These are phyloP conservation scores for Pantelozetes paolii DNA, from an alignment of 2,888 invertebrate species.

Conservation along the genomic window DNA sequence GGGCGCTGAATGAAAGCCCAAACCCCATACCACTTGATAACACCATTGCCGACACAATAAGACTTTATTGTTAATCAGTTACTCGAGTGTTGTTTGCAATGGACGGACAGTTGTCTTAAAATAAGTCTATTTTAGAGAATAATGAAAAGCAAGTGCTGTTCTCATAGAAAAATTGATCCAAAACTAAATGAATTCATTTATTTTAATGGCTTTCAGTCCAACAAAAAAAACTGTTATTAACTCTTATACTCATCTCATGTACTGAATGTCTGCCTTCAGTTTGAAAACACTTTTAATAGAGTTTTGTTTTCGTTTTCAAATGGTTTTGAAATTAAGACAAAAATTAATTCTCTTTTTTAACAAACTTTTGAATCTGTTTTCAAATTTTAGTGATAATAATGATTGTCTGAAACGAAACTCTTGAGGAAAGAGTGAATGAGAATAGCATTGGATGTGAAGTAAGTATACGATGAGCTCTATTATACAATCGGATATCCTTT, in stretches of 20 bases:
- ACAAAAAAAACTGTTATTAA: conserved; percentile 21
- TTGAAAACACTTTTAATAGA: conserved; percentile 13
- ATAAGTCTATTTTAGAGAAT: neutral
- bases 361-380: conserved; percentile 12
- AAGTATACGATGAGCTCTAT: conserved; percentile 7
- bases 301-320: neutral
- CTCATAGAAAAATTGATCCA: conserved; percentile 4
- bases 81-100: neutral
- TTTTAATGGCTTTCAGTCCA: conserved; percentile 20
- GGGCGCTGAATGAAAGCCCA: too few species aligned
- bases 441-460: conserved; percentile 6
- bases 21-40: too few species aligned
- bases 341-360: neutral
- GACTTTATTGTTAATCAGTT: neutral
- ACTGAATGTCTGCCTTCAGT: neutral
- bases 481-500: conserved; percentile 26
- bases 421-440: conserved; percentile 13
- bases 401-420: neutral
- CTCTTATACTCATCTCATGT: neutral
- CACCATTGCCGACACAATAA: too few species aligned
- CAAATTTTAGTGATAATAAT: conserved; percentile 20
- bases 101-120: neutral
- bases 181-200: conserved; percentile 14
- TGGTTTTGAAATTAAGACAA: neutral
- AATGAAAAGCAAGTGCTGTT: neutral